phyloP scores from a whole-genome alignment of 2,797 vertebrate species.

The Acanthurus leucopareius region DNA sequence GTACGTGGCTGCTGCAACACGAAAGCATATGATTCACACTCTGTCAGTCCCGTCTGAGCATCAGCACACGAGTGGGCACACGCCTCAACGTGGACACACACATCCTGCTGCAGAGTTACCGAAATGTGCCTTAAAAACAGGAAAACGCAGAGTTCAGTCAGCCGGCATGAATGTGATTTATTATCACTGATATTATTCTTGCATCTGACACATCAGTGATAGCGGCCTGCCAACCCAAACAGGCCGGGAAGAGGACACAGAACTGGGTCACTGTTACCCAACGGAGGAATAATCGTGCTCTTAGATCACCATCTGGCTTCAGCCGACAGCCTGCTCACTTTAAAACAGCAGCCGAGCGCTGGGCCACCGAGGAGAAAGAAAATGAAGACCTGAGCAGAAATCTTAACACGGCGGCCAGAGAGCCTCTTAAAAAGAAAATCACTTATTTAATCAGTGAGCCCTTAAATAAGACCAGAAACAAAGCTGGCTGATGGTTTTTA shows the following conservation, averaged over 20 bases:
- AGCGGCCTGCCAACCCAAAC: conserved; percentile 22
- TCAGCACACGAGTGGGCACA: conserved; percentile 34
- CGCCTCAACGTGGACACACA: not conserved
- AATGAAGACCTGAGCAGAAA: conserved; percentile 28
- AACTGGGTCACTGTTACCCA: conserved; percentile 60
- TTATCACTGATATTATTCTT: not conserved
- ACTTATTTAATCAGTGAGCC: not conserved
- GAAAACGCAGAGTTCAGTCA: not conserved
- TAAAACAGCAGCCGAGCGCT: conserved; percentile 27
- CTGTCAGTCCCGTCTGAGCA: conserved; percentile 2
- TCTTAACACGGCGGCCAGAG: not conserved
- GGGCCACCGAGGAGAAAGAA: conserved; percentile 31
- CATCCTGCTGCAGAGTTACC: not conserved
- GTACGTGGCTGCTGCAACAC: conserved; percentile 89
- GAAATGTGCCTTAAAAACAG: not conserved
- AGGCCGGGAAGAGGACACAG: conserved; percentile 6
- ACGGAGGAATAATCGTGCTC: conserved; percentile 37
- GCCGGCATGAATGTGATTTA: not conserved
- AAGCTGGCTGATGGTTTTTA: not conserved
- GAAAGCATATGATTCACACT: conserved; percentile 34
- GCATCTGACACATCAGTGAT: not conserved
- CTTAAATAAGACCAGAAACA: not conserved
- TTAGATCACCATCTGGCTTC: conserved; percentile 54
- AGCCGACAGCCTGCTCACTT: conserved; percentile 31
- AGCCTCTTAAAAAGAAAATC: not conserved